phyloP scores from a whole-genome alignment of 2,888 invertebrate species.

The Apodemia mormo region DNA sequence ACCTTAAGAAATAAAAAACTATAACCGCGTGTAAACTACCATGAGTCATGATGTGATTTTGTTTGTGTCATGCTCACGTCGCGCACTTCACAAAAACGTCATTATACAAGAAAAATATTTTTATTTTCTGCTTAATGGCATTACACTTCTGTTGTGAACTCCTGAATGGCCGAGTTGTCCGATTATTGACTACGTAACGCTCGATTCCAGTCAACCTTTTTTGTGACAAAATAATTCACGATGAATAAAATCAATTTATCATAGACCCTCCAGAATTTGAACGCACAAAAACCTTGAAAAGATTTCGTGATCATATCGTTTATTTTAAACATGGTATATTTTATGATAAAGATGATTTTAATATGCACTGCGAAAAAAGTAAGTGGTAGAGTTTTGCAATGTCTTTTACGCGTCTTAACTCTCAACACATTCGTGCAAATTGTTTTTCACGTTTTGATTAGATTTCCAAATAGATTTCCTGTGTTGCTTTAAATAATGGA shows the following conservation, averaged over 20 bases:
- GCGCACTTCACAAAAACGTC: no score
- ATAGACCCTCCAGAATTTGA: conserved; percentile 31
- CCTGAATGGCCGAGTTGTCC: conserved; percentile 14
- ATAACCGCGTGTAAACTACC: conserved; percentile 10
- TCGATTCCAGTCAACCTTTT: conserved; percentile 28
- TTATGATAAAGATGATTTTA: background rate
- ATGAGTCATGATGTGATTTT: conserved; percentile 28
- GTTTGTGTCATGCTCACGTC: conserved; percentile 11
- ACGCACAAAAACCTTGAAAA: conserved; percentile 28
- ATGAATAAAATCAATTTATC: conserved; percentile 46
- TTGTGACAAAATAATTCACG: conserved; percentile 34
- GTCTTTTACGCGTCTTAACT: no score
- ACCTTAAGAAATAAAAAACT: no score
- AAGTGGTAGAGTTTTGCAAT: no score
- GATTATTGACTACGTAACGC: conserved; percentile 30
- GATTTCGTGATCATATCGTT: background rate
- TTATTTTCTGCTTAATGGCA: background rate
- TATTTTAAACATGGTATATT: background rate
- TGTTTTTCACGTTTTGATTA: no score
- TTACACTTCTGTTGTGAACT: conserved; percentile 5
- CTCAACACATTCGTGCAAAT: no score
- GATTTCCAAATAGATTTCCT: no score
- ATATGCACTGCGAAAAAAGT: no score
- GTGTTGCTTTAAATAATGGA: no score
- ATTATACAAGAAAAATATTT: no score